Percentiles rank a stretch among this genome's conserved stretches.
phyloP scores from a whole-genome alignment of 2,888 invertebrate genomes.

The Cataglyphis altisquamis region DNA sequence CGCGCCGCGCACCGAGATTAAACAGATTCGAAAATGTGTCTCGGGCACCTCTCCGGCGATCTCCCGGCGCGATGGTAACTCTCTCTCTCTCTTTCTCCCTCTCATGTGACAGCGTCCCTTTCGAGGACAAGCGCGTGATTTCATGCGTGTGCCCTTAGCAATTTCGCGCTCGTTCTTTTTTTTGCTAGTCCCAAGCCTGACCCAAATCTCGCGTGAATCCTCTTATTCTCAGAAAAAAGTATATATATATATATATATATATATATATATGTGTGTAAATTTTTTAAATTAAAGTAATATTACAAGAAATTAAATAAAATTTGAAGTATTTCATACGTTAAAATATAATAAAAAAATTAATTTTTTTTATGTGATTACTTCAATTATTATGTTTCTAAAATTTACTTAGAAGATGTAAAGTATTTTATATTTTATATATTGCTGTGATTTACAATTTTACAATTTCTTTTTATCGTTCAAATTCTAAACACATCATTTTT shows the following conservation, averaged over 20 bases:
- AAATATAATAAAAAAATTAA: neutral
- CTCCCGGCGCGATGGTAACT: constrained; percentile 12
- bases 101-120: constrained; percentile 27
- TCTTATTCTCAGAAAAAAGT: constrained; percentile 8
- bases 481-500: neutral
- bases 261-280: neutral
- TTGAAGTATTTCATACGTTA: neutral
- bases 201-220: constrained; percentile 44
- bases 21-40: constrained; percentile 86
- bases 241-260: neutral
- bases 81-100: neutral
- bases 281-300: neutral
- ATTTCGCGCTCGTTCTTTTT: constrained; percentile 27
- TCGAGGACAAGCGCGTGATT: constrained; percentile 49
- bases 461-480: neutral
- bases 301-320: neutral
- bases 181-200: constrained; percentile 47
- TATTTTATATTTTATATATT: neutral
- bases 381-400: neutral
- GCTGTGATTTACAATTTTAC: neutral
- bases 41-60: constrained; percentile 66
- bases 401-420: neutral
- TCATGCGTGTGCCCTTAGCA: constrained; percentile 30
- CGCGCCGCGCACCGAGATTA: constrained; percentile 84
- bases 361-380: neutral